Percentiles rank a stretch among this genome's conserved stretches.
Evolutionary conservation across 2,797 vertebrate genomes (phyloP).

Genomic region (Synaphobranchus kaupii): DNA sequence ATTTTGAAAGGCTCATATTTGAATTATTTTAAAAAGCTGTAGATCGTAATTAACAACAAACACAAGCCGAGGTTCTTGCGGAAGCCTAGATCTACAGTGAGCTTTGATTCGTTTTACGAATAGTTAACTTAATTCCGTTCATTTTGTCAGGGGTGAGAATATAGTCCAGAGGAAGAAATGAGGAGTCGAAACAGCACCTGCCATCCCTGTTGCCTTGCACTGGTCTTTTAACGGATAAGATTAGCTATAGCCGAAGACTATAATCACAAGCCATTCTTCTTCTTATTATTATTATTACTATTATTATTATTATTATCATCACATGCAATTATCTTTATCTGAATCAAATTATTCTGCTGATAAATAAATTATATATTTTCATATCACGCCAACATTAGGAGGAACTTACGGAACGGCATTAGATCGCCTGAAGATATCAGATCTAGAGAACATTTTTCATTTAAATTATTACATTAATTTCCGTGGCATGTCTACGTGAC

Average conservation of each 20-base stretch:
- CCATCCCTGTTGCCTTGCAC: not conserved
- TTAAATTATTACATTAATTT: not conserved
- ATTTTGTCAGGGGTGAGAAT: conserved; percentile 9
- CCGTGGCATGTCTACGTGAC: conserved; percentile 1
- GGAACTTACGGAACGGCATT: not conserved
- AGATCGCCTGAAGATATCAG: not conserved
- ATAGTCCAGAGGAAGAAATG: not conserved
- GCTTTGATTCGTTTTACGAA: not conserved
- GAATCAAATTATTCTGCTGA: not conserved
- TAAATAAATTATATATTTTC: not conserved
- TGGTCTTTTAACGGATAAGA: not conserved
- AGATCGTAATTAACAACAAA: not conserved
- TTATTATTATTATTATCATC: not conserved
- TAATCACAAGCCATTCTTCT: not conserved
- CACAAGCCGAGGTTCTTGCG: not conserved
- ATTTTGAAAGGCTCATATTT: not conserved
- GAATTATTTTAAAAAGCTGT: not conserved
- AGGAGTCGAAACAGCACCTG: conserved; percentile 10
- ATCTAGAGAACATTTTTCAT: not conserved
- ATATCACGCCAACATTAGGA: not conserved
- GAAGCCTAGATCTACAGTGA: not conserved
- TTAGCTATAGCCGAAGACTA: not conserved
- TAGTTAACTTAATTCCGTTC: conserved; percentile 4
- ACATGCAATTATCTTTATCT: not conserved
- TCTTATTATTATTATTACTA: too few species aligned